These are phyloP conservation scores for Galemys pyrenaicus DNA, from an alignment of 2,113 vertebrate genomes.

Conservation along the genomic window DNA sequence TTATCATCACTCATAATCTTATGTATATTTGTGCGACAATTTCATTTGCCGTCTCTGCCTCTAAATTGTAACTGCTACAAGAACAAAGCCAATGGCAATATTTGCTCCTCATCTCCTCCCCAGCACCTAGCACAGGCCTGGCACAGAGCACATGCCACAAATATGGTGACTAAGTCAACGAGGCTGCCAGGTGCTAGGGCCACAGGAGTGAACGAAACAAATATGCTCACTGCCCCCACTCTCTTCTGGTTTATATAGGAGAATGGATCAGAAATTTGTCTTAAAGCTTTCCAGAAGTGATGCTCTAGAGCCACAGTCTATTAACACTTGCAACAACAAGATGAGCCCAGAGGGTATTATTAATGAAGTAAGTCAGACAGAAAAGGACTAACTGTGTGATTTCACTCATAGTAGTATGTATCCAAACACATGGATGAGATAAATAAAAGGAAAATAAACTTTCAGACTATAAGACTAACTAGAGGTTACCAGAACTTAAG, in stretches of 20 bases:
- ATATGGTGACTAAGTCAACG: background rate
- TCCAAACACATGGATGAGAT: background rate
- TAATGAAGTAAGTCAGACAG: background rate
- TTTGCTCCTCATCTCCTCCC: background rate
- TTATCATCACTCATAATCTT: background rate
- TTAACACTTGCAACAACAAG: background rate
- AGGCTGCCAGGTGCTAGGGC: background rate
- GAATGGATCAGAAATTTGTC: background rate
- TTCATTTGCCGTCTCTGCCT: background rate
- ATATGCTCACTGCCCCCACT: accelerated
- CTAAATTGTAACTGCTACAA: background rate
- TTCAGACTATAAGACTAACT: background rate
- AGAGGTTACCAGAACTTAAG: background rate
- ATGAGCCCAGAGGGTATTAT: background rate
- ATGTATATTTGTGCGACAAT: background rate
- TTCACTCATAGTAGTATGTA: background rate
- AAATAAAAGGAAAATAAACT: background rate
- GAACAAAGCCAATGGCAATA: background rate
- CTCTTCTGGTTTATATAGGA: background rate
- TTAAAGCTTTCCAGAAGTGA: background rate
- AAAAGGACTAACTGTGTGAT: background rate
- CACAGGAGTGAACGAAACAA: background rate
- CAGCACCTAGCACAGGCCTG: no score
- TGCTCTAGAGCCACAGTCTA: background rate
- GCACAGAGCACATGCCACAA: background rate